Evolutionary conservation across 2,888 invertebrate species (phyloP), one percentile per base, ranked within the genome.

Genomic region (Resseliella maxima): DNA sequence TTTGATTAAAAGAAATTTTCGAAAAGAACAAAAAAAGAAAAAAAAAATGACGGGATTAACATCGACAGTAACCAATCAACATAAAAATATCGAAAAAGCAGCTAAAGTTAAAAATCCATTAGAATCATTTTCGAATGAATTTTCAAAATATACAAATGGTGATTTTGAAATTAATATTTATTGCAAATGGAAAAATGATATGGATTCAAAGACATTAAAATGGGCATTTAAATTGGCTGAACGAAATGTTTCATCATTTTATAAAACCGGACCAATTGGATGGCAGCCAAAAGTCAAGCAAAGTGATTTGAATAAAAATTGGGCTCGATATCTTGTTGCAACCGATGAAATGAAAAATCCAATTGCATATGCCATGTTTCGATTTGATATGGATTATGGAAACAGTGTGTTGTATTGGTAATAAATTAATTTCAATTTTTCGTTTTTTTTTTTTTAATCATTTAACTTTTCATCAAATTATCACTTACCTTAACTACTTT

Each of bases 351-450:
- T 90, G 0, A 90, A 90, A 54, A 88, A 90, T 86, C 93, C 93
- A 1, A 92, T 95, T n/a, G 96, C 94, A 0, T 95, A 94, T 89
- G 92, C 93, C 27, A 95, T 96, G 91, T 96, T 95, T 89, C 92
- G 95, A 83, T 95, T 95, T 89, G 95, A 95, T 89, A 91, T 95
- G 89, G 96, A 96, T 89, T 92, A 94, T 88, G 94, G 93, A 0
- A 90, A 92, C 72, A 92, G 93, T 89, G 95, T 95, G n/a, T 89
- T 96, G 5, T 96, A 95, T 89, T 95, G 95, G 95, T 94, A 90
- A 27, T 38, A 31, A 81, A 12, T 38, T 38, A 27, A 38, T 27
- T 54, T 3, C 18, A n/a, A 54, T 54, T 54, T 54, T 54, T 54
- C 54, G 24, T n/a, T 86, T 46, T 36, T 21, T n/a, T 12, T 27